A percentile compares a stretch with the other conserved stretches of the same genome.
Conservation (phyloP, 2,888 invertebrate species). For the Lepeophtheirus nordmannii region DNA sequence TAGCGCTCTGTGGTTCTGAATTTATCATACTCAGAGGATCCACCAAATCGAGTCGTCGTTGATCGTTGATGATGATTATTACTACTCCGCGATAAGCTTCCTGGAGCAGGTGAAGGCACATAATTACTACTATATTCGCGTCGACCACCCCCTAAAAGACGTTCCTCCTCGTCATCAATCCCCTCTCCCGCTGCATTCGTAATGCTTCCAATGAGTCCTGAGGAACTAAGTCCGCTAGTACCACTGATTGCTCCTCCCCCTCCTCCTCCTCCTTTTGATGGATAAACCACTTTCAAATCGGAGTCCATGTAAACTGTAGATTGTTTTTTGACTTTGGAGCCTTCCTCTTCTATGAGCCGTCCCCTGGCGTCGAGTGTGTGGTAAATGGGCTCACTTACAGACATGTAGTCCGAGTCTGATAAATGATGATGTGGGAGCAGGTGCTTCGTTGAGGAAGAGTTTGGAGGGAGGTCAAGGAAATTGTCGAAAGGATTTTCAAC, state of each 20-base stretch:
- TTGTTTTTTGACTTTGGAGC: no score
- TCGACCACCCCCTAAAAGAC: neutral
- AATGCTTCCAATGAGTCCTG: no score
- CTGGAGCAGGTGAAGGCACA: conserved; percentile 7
- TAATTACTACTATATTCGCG: neutral
- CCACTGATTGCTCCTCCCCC: no score
- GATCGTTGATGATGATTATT: no score
- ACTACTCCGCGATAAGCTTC: neutral
- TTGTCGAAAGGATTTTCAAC: no score
- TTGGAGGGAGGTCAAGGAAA: no score
- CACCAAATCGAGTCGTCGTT: no score
- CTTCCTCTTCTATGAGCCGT: no score
- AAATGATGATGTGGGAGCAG: neutral
- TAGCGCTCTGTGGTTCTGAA: no score
- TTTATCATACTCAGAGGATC: no score
- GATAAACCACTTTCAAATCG: conserved; percentile 16
- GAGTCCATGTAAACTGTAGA: conserved; percentile 11
- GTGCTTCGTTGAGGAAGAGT: no score
- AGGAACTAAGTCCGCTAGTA: no score
- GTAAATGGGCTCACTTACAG: conserved; percentile 16
- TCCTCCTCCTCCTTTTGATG: neutral
- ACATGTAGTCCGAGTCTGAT: neutral
- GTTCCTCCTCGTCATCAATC: conserved; percentile 6
- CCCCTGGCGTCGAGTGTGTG: conserved; percentile 5
- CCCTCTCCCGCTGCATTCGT: neutral